Evolutionary conservation across 2,888 invertebrate species (phyloP), one percentile per base, ranked within the genome.

Genomic region (Chydorus sphaericus): DNA sequence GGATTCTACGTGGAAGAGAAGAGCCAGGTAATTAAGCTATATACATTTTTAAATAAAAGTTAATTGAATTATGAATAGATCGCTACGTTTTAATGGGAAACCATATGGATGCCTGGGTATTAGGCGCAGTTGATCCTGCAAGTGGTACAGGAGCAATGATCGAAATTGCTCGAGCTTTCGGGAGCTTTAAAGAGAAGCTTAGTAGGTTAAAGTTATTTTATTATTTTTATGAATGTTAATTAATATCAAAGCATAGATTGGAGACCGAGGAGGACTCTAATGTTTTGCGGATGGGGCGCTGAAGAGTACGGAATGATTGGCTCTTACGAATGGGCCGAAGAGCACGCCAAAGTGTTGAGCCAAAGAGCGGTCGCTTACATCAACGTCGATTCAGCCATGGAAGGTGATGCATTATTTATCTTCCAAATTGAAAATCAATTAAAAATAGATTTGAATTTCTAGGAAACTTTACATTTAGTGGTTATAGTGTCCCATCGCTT

Each of bases 101-200:
- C 62, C 75, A 76, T 62, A 66, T 71, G 48, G 75, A 75, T 61
- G 73, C 75, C 29, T 76, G 75, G 75, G 66, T 68, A 23, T 70
- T 69, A 37, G 74, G 74, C 1, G 70, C 70, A 3, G 64, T 71
- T n/a, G 74, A 74, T 61, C 74, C 74, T 3, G 68, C 69, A 33
- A 71, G 71, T 54, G 75, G 72, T 26, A 75, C 75, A 4, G 71
- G 74, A 0, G 67, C 67, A n/a, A 65, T 75, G 65, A 62, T 73
- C 60, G 75, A 76, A 64, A 61, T 73, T 31, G 69, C 68, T 6
- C 60, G 71, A 36, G 67, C 66, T 4, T 65, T 72, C 54, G 68
- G 65, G 4, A 58, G 63, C 18, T 60, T 69, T 8, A 55, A 49
- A 18, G 29, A 18, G 18, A 23, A 49, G 28, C 31, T 20, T 20